Evolutionary conservation across 2,113 vertebrate genomes (phyloP), one percentile per base, ranked within the genome.

Genomic region (Oophaga pumilio): DNA sequence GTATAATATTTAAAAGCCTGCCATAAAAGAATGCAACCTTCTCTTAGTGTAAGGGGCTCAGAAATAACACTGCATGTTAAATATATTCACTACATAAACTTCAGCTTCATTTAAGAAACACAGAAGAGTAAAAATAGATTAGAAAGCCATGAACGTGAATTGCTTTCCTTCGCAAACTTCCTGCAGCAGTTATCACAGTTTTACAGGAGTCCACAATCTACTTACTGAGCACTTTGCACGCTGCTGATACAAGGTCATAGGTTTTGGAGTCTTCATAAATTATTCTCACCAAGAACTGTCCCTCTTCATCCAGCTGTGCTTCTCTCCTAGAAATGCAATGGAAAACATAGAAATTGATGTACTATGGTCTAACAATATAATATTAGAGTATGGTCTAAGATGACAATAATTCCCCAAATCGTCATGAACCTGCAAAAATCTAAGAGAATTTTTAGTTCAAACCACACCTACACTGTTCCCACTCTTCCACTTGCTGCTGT

Each of bases 221-320:
- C 98, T 97, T 95, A 99, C 98, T 98, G 89, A 99, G 96, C 83
- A 99, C 98, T 95, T 99, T 99, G 94, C 98, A 99, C 85, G 98
- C 98, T 88, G 98, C 98, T 86, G 97, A 95, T 86, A 99, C 97
- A 7, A 99, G 94, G 89, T 99, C 98, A 4, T 99, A 99, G 0
- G 98, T 99, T 96, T 99, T 99, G 82, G 96, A 95, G 91, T 99
- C 98, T 90, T 99, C 98, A 0, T 99, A 99, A 91, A 99, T 99
- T 91, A 99, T 98, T 94, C 98, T 96, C 88, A 99, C 98, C 56
- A 99, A 95, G 93, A 99, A 99, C 85, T 99, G 98, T 64, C 98
- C 98, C 92, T 99, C 98, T 88, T 99, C 97, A 92, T 99, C 98
- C 82, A 99, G 94, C 87, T 99, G 98, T 2, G 98, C 98, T 92